Base-by-base conservation (phyloP, 2,888 invertebrate species). In the Ormyrus nitidulus region DNA sequence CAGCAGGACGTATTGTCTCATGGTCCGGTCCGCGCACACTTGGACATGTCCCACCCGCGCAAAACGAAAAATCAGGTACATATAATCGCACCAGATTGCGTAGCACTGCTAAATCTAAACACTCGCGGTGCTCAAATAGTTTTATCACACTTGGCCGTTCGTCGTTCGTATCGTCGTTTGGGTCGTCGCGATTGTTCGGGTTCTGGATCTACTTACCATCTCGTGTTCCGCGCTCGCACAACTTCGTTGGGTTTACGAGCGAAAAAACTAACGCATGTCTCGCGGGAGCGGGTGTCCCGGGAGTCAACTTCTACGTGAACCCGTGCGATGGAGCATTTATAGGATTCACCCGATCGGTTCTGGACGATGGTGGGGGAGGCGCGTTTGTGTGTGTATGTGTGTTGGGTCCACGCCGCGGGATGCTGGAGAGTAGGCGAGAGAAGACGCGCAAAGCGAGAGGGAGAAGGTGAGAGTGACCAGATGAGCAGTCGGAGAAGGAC, bases 301-400 rank as follows among this genome's bases (percentile, higher is more conserved):
- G 79, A 79, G 79, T 86, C 84, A 86, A 88, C 87, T 87, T 87
- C 86, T 87, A 83, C 85, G 81, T 83, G 83, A 83, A 82, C 83
- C 77, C 83, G 84, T 77, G 84, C 86, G 86, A 86, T 86, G 85
- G 86, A 87, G 88, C 90, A 90, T 90, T 90, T 90, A 90, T 90
- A 90, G 90, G 90, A 90, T 90, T 90, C 89, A 87, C 86, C 86
- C 84, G 86, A 61, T 54, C 64, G 74, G 81, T 86, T 85, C 85
- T 85, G 85, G 85, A 86, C 77, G 82, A 81, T 82, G 78, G 81
- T 74, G 79, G 66, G 34, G 11, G 34, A 59, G 6, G 34, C 19
- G 59, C 19, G 6, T 59, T 6, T 0, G 34, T 34, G 10, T 7
- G 19, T 34, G 6, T 59, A 0, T 13, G 6, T 59, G n/a, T 2